Evolutionary conservation across 2,113 vertebrate genomes (phyloP), one percentile per base, ranked within the genome.

Genomic region (Steatornis caripensis): DNA sequence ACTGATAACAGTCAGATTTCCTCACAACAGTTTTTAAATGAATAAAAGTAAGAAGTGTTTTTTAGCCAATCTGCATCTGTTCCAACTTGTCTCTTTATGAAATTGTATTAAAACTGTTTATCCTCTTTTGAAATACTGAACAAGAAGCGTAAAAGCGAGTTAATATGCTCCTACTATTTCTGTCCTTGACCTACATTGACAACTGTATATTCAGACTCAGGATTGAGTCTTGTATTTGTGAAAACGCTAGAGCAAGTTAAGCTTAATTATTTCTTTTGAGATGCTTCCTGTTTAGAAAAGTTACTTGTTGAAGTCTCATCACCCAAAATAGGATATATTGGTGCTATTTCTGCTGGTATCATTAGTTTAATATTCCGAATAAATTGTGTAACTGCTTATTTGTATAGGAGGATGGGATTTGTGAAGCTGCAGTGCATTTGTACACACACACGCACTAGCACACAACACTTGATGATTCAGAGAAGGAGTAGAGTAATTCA

Each of bases 401-500:
- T 89, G 84, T 85, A 5, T 88, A 70, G 78, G 65, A 90, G n/a
- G 74, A 57, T 93, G 79, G 57, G 57, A 71, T 88, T 94, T 72
- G 81, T 80, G 97, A 95, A 95, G 94, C 77, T 94, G 3, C 94
- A 76, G 94, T 95, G 96, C 95, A 95, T 96, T 97, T 97, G 92
- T 96, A 97, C 96, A 92, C 92, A 96, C 96, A 71, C 91, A 89
- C 36, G 10, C 96, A 96, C 95, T 89, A 97, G 84, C 94, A 91
- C 95, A 97, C 93, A 97, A 97, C 96, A 97, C 96, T 97, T 97
- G 97, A 98, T 95, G 95, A 97, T 97, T 97, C 96, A 95, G 90
- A 96, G 96, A 87, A 97, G 96, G 97, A 97, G 96, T 96, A 98
- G 97, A 97, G 96, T 98, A 98, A 97, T 98, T 98, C 97, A 97